Percentiles rank a stretch among this genome's conserved stretches.
Conservation (phyloP, 2,888 invertebrate species). For the Nomada ruficornis region DNA sequence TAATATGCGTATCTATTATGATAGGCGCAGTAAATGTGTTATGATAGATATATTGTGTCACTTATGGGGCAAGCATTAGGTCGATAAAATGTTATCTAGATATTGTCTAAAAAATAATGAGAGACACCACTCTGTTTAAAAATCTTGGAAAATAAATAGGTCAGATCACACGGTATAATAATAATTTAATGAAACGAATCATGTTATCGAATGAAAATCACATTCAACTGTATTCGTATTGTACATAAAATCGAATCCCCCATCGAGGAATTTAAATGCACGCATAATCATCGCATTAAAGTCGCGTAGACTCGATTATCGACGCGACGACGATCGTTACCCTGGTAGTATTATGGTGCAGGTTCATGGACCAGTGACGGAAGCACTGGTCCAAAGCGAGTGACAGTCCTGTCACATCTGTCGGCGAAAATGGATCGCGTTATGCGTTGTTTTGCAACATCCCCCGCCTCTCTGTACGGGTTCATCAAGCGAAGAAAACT, state of each 20-base stretch:
- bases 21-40: no score
- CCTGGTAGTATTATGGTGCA: not conserved
- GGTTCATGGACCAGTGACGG: conserved; percentile 43
- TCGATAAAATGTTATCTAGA: no score
- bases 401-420: conserved; percentile 68
- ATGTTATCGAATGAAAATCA: no score
- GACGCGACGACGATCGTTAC: not conserved
- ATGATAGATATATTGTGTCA: no score
- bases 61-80: no score
- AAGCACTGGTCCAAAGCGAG: conserved; percentile 41
- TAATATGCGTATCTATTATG: no score
- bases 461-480: conserved; percentile 43
- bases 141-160: no score
- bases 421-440: conserved; percentile 66
- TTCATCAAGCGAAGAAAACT: conserved; percentile 72
- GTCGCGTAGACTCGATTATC: not conserved
- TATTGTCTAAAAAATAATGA: not conserved
- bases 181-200: no score
- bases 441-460: conserved; percentile 64
- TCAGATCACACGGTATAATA: no score
- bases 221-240: no score
- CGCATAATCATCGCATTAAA: not conserved
- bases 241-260: not conserved
- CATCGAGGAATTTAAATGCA: not conserved
- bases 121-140: no score